A percentile compares a stretch with the other conserved stretches of the same genome.
Conservation (phyloP, 2,797 vertebrate genomes). For the Coregonus ussuriensis region DNA sequence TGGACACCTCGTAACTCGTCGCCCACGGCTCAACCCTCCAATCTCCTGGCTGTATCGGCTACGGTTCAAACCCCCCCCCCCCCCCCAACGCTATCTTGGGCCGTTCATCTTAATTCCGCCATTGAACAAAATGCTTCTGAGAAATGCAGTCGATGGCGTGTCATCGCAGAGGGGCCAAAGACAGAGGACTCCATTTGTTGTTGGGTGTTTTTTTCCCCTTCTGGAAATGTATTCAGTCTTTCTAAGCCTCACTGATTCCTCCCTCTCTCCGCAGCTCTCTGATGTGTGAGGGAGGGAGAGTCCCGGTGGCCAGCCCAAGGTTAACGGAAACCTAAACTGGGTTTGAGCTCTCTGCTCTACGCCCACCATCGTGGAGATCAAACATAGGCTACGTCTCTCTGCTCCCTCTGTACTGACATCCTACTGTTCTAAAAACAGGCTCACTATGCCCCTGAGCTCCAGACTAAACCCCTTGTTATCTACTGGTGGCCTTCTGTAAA, state of each 20-base stretch:
- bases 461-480: not conserved
- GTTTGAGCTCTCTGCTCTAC: constrained; percentile 66
- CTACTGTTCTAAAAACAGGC: not conserved
- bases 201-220: constrained; percentile 30
- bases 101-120: constrained; percentile 53
- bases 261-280: constrained; percentile 52
- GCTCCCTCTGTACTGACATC: not conserved
- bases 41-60: constrained; percentile 42
- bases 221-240: constrained; percentile 60
- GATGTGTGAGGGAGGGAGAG: constrained; percentile 60
- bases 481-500: constrained; percentile 27
- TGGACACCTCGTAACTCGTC: constrained; percentile 58
- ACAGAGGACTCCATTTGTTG: constrained; percentile 48
- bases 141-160: constrained; percentile 30
- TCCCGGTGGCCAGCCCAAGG: constrained; percentile 69
- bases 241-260: constrained; percentile 67
- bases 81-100: constrained; percentile 9
- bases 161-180: constrained; percentile 46
- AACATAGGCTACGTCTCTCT: constrained; percentile 29
- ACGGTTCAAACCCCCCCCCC: constrained; percentile 21
- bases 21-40: constrained; percentile 31
- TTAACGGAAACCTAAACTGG: constrained; percentile 71
- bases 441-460: not conserved
- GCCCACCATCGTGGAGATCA: constrained; percentile 65
- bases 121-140: constrained; percentile 45